Base-by-base conservation (phyloP, 2,888 invertebrate genomes). In the Bellardia bayeri region DNA sequence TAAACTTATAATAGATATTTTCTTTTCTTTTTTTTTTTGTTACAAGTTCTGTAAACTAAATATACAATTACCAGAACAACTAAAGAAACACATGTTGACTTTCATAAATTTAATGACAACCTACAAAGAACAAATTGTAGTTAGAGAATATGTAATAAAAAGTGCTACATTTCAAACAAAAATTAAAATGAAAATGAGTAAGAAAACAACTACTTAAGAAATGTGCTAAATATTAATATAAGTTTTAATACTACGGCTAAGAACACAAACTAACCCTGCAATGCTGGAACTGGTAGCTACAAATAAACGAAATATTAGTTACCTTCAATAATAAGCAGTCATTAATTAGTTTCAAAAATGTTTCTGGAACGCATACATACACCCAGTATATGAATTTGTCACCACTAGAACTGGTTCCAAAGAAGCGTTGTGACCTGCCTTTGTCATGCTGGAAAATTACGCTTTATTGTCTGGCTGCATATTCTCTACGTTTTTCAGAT, bases 71-170 rank as follows among this genome's bases (percentile, higher is more conserved):
- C 37, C 9, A 40, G 14, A 74, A 58, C 30, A 58, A 37, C 40
- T 13, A 13, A 49, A 76, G 56, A 66, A 68, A 75, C 76, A 82
- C 54, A 76, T 76, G 76, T 54, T 33, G 54, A 45, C 82, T 58
- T 68, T 68, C 40, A 40, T 14, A 75, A 75, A 58, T 42, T 75
- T 45, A 58, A 58, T 66, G 66, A 33, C 33, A 75, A 51, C 33
- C 37, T 30, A 61, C 14, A 42, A 61, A 30, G 9, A 56, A 23
- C 23, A 56, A 16, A 56, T 56, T 23, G 45, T 30, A 66, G 30
- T 30, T 23, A 13, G 30, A 66, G 45, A 13, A 42, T 66, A 23
- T 23, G 23, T 23, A 66, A 66, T 45, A 66, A 66, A 61, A 33
- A 49, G 63, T 33, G 33, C 9, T 33, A n/a, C n/a, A 63, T 13